Conservation (phyloP, 2,888 invertebrate genomes). For the Pseudolycoriella hygida region DNA sequence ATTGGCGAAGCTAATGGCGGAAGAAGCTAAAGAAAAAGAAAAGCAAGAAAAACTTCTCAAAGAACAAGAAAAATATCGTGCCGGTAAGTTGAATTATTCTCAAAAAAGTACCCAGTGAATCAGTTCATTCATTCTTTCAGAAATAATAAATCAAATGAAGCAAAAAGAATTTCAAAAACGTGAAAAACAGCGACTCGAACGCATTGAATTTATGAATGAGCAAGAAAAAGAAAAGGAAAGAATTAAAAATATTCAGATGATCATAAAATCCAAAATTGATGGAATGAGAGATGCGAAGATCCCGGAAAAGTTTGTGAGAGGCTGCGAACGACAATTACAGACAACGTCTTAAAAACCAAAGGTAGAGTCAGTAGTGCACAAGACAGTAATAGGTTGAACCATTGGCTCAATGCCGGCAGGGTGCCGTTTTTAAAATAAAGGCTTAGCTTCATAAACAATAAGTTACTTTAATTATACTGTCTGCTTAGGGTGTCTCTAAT, state of each 20-base stretch:
- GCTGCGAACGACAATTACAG: conserved; percentile 20
- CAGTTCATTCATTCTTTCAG: conserved; percentile 10
- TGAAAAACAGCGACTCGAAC: conserved; percentile 18
- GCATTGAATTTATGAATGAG: conserved; percentile 21
- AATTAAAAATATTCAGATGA: conserved; percentile 22
- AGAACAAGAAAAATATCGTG: conserved; percentile 20
- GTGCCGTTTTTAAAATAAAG: no score
- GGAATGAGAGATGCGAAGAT: conserved; percentile 26
- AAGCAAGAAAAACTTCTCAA: conserved; percentile 17
- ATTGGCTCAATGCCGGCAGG: no score
- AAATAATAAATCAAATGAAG: conserved; percentile 25
- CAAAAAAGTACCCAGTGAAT: not conserved
- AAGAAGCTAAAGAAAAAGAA: conserved; percentile 20
- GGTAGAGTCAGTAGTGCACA: no score
- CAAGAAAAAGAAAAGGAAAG: conserved; percentile 23
- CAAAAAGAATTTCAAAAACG: conserved; percentile 23
- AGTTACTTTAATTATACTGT: no score
- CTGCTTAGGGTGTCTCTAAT: no score
- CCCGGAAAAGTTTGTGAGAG: conserved; percentile 27
- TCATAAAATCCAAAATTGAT: conserved; percentile 23
- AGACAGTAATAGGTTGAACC: no score
- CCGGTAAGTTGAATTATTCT: no score
- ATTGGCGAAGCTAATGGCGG: conserved; percentile 20
- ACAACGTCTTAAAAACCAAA: not conserved
- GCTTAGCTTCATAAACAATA: no score